phyloP scores from a whole-genome alignment of 2,113 vertebrate genomes.

The Cynopterus brachyotis region DNA sequence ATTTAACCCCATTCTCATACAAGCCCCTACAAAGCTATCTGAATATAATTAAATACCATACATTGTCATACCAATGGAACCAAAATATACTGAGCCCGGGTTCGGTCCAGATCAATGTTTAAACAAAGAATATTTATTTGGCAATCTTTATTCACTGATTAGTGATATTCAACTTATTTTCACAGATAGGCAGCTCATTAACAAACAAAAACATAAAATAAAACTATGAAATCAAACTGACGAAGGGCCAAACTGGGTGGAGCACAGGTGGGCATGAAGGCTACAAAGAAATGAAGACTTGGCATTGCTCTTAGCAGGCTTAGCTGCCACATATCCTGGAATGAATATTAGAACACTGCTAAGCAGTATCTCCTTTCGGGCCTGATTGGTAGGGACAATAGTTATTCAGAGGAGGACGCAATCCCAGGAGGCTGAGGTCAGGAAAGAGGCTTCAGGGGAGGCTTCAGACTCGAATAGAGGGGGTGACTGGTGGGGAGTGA shows the following conservation, averaged over 20 bases:
- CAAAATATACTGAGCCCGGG: not conserved
- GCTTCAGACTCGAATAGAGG: not conserved
- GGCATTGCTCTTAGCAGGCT: not conserved
- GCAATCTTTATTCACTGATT: not conserved
- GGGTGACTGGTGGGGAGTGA: no score
- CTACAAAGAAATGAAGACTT: not conserved
- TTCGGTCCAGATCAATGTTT: not conserved
- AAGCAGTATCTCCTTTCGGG: no score
- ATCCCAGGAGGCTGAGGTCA: not conserved
- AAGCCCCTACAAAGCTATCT: not conserved
- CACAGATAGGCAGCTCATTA: not conserved
- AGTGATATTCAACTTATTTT: not conserved
- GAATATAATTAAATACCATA: not conserved
- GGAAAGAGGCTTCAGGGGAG: not conserved
- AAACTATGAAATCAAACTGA: not conserved
- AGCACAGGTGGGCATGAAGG: not conserved
- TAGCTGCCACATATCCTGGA: not conserved
- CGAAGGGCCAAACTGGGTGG: accelerated
- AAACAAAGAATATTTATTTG: not conserved
- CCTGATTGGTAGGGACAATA: accelerated
- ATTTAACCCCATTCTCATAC: not conserved
- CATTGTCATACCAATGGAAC: not conserved
- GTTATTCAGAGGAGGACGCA: not conserved
- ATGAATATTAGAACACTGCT: not conserved
- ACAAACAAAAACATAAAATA: not conserved